Conservation (phyloP, 2,113 vertebrate genomes). For the Myotis brandtii region DNA sequence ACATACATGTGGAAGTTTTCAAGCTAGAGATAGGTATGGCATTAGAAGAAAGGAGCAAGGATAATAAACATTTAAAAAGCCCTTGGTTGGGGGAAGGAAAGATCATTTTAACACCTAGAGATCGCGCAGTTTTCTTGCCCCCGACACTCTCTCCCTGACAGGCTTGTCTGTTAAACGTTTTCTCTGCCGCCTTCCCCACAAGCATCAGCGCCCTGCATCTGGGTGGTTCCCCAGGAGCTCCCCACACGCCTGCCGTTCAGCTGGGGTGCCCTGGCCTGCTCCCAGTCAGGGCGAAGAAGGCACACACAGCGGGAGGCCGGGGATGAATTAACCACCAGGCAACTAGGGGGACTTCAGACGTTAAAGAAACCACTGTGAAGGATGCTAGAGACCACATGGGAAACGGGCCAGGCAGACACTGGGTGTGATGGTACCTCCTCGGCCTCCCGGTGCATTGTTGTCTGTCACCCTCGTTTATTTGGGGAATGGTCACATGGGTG, state of each 20-base stretch:
- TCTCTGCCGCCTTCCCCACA: not conserved
- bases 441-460: slow-evolving; percentile 6
- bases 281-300: not conserved
- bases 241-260: not conserved
- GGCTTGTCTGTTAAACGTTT: not conserved
- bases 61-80: not conserved
- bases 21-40: not conserved
- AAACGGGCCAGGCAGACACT: fast-evolving
- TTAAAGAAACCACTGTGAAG: not conserved
- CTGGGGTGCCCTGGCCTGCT: not conserved
- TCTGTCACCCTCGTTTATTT: slow-evolving; percentile 56
- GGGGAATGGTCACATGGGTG: slow-evolving; percentile 19
- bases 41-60: not conserved
- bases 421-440: not conserved
- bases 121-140: not conserved
- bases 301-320: no score
- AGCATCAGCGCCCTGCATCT: no score
- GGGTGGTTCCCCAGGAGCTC: not conserved
- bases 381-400: not conserved
- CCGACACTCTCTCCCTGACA: not conserved
- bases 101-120: not conserved
- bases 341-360: not conserved
- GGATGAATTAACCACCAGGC: not conserved
- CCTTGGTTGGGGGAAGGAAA: not conserved
- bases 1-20: fast-evolving